A percentile compares a stretch with the other conserved stretches of the same genome.
Conservation (phyloP, 2,888 invertebrate genomes). For the Hanleya hanleyi region DNA sequence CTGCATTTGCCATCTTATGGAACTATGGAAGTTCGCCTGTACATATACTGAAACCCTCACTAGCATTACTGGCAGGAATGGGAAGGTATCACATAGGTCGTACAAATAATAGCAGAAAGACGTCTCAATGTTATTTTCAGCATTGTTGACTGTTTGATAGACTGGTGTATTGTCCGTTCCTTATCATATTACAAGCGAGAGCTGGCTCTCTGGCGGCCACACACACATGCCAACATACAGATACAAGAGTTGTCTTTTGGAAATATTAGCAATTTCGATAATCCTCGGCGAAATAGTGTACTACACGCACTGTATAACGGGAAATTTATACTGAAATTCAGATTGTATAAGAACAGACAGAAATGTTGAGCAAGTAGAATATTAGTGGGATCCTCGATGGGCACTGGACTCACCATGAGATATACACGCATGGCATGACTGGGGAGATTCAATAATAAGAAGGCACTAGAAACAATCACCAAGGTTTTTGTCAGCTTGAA, state of each 20-base stretch:
- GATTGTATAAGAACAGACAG: slow-evolving; percentile 53
- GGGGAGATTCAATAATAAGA: slow-evolving; percentile 61
- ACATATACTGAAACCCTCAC: too few species aligned
- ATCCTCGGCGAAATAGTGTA: slow-evolving; percentile 46
- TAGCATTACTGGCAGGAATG: too few species aligned
- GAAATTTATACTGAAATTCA: slow-evolving; percentile 57
- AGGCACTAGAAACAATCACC: slow-evolving; percentile 59
- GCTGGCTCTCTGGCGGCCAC: neutral
- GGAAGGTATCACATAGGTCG: too few species aligned
- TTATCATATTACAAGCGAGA: too few species aligned
- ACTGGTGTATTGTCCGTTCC: too few species aligned
- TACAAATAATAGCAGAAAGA: too few species aligned
- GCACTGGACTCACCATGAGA: slow-evolving; percentile 43
- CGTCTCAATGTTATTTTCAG: too few species aligned
- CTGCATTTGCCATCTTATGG: too few species aligned
- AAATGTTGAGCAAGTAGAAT: slow-evolving; percentile 48
- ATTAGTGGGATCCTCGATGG: slow-evolving; percentile 26
- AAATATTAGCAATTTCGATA: neutral
- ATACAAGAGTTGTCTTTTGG: neutral
- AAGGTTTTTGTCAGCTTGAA: slow-evolving; percentile 59
- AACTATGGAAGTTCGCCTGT: too few species aligned
- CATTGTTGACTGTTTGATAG: too few species aligned
- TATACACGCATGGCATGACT: slow-evolving; percentile 60
- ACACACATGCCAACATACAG: neutral
- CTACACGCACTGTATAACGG: slow-evolving; percentile 53